A percentile compares a stretch with the other conserved stretches of the same genome.
These are phyloP conservation scores for Corythaeola cristata DNA, from an alignment of 2,113 vertebrate species.

Conservation along the genomic window DNA sequence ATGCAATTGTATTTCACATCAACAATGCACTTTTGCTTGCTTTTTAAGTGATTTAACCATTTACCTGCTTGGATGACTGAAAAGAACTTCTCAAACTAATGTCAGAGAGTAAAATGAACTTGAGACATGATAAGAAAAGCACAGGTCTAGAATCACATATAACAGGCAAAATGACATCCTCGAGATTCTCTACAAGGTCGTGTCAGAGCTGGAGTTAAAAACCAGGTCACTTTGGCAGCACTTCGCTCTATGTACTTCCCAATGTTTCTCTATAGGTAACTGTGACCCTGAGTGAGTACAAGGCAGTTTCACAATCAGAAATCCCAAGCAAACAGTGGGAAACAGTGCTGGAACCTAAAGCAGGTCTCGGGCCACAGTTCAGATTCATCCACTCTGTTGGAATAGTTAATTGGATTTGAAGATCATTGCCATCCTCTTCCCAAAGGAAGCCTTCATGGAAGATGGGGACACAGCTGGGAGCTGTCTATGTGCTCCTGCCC, in stretches of 20 bases:
- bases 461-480: background rate
- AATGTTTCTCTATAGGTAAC: background rate
- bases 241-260: background rate
- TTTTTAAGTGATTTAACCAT: background rate
- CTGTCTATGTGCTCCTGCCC: background rate
- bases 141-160: background rate
- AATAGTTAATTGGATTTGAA: background rate
- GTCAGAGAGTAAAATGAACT: background rate
- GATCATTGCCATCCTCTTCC: background rate
- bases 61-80: background rate
- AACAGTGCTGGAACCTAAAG: background rate
- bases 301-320: background rate
- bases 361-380: rapidly evolving
- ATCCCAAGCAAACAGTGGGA: background rate
- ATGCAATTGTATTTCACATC: background rate
- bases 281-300: background rate
- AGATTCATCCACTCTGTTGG: background rate
- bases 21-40: background rate
- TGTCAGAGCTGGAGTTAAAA: background rate
- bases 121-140: background rate
- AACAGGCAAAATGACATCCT: background rate
- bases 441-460: background rate
- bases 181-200: background rate
- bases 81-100: background rate
- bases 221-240: background rate